Conservation (phyloP, 2,888 invertebrate genomes). For the Leptinotarsa peninsularis region DNA sequence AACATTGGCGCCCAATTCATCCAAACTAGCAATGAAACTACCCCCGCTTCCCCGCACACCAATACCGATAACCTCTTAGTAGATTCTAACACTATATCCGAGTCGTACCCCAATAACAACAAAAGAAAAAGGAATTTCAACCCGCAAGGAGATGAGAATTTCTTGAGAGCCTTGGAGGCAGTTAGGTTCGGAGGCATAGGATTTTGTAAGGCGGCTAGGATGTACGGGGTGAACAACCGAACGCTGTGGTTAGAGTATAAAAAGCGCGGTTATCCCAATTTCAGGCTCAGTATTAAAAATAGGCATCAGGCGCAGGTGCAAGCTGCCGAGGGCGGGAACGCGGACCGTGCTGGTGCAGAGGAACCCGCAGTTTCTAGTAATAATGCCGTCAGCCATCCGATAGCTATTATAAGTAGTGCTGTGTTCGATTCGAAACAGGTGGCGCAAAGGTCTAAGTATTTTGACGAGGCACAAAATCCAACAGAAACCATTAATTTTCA, state of each 20-base stretch:
- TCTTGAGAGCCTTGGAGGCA: conserved; percentile 83
- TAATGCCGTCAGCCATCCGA: conserved; percentile 66
- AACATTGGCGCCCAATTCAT: conserved; percentile 40
- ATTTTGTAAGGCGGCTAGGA: conserved; percentile 86
- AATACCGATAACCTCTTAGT: conserved; percentile 48
- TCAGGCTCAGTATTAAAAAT: conserved; percentile 81
- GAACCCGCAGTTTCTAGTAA: conserved; percentile 58
- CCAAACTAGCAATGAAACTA: conserved; percentile 58
- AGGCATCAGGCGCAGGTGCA: conserved; percentile 75
- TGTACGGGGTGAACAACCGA: conserved; percentile 87
- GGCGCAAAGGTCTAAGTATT: conserved; percentile 65
- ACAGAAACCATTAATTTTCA: conserved; percentile 73
- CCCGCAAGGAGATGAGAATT: conserved; percentile 86
- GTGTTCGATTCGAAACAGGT: conserved; percentile 79
- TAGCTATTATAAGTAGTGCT: conserved; percentile 73
- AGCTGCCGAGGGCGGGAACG: conserved; percentile 56
- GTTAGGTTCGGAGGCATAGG: conserved; percentile 87
- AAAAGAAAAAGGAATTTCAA: conserved; percentile 82
- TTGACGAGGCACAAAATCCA: conserved; percentile 53
- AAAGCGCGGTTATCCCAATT: conserved; percentile 85
- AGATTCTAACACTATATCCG: conserved; percentile 51
- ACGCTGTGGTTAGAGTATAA: conserved; percentile 89
- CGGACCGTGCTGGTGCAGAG: conserved; percentile 21
- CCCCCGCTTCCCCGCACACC: conserved; percentile 16
- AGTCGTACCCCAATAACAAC: conserved; percentile 34